Conservation (phyloP, 1,140 invertebrate species). For the Drosophila yakuba region DNA sequence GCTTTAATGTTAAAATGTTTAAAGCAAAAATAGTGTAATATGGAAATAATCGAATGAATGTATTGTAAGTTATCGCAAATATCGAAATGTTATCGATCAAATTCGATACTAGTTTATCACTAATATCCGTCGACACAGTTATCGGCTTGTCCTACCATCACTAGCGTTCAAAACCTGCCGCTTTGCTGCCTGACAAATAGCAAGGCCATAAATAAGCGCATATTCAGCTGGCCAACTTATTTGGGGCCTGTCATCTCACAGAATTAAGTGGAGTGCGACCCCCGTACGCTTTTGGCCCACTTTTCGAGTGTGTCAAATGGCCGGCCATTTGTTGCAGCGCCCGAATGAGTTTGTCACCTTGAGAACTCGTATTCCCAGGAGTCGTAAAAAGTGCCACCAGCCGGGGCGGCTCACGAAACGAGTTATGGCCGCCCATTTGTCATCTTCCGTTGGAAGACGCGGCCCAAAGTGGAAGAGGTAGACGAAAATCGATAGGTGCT, state of each 20-base stretch:
- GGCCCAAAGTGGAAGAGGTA: conserved; percentile 6
- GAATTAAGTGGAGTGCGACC: conserved; percentile 59
- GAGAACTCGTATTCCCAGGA: conserved; percentile 25
- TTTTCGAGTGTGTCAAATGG: conserved; percentile 80
- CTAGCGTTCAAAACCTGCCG: background rate
- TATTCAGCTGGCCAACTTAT: conserved; percentile 46
- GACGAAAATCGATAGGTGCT: conserved; percentile 64
- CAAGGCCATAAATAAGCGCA: conserved; percentile 46
- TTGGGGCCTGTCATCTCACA: conserved; percentile 48
- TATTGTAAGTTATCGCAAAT: background rate
- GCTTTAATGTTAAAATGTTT: too few relatives aligned
- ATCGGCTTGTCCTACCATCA: background rate
- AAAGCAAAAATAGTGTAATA: background rate
- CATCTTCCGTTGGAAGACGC: conserved; percentile 42
- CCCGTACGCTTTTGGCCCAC: conserved; percentile 7
- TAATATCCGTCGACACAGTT: too few relatives aligned
- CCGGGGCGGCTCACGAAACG: background rate
- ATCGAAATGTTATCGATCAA: too few relatives aligned
- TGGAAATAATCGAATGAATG: background rate
- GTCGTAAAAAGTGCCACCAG: conserved; percentile 42
- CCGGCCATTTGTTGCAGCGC: conserved; percentile 71
- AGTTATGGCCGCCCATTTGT: conserved; percentile 68
- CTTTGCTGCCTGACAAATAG: conserved; percentile 15
- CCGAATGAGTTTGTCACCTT: conserved; percentile 76
- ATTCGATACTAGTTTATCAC: too few relatives aligned